Conservation (phyloP, 2,797 vertebrate genomes). For the Rhynchotus rufescens region DNA sequence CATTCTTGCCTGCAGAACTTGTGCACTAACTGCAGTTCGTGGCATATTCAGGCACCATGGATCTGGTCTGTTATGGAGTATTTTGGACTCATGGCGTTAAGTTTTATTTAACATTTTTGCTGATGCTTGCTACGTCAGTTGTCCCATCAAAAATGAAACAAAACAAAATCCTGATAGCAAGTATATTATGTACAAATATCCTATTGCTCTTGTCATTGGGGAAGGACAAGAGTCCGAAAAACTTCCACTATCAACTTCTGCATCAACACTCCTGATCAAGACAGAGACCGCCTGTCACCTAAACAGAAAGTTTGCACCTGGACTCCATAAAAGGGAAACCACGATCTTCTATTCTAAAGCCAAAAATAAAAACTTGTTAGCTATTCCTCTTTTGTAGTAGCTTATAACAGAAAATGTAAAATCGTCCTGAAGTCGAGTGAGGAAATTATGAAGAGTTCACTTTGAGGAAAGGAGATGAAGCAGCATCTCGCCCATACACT, state of each 20-base stretch:
- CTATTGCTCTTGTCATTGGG: accelerated
- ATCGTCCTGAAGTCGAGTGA: neutral
- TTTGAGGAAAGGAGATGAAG: neutral
- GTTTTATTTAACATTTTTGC: neutral
- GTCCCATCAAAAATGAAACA: neutral
- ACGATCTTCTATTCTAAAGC: neutral
- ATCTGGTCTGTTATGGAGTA: neutral
- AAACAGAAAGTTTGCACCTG: neutral
- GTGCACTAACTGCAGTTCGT: neutral
- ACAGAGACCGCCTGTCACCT: neutral
- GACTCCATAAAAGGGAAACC: neutral
- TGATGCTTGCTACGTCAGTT: neutral
- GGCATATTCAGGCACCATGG: neutral
- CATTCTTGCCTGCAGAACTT: neutral
- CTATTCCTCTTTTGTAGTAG: neutral
- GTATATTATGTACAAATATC: neutral
- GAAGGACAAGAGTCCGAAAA: neutral
- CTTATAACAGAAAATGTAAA: neutral
- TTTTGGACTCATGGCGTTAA: neutral
- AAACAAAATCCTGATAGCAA: neutral
- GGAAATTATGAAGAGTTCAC: neutral
- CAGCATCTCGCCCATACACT: neutral
- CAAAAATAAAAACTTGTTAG: neutral
- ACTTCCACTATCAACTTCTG: neutral
- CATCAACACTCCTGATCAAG: neutral